A percentile compares a stretch with the other conserved stretches of the same genome.
phyloP scores from a whole-genome alignment of 2,113 vertebrate species.

The Notarius lentiginosus region DNA sequence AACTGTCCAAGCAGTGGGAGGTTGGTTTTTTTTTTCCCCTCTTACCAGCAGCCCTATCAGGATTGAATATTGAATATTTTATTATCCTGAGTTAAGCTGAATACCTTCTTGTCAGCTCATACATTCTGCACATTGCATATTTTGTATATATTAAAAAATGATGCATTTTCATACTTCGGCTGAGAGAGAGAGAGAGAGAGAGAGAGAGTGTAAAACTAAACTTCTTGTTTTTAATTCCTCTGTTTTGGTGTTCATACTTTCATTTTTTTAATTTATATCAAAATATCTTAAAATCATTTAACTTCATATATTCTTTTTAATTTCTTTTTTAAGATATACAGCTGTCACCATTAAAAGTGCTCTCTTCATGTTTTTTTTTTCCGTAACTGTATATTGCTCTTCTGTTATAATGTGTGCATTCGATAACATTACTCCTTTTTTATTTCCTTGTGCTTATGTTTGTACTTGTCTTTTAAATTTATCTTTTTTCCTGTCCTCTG shows the following conservation, averaged over 20 bases:
- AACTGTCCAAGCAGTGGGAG: background rate
- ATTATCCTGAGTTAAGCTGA: background rate
- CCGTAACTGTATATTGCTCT: background rate
- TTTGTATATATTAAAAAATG: constrained; percentile 30
- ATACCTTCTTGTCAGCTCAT: constrained; percentile 4
- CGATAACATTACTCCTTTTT: background rate
- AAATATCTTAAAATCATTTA: background rate
- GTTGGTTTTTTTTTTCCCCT: background rate
- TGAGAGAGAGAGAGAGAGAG: background rate
- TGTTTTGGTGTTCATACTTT: background rate
- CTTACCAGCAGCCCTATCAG: background rate
- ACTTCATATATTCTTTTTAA: background rate
- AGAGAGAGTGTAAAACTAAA: background rate
- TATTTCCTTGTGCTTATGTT: background rate
- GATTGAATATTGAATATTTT: constrained; percentile 18
- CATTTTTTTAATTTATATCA: background rate
- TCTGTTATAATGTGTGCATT: background rate
- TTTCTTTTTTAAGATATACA: background rate
- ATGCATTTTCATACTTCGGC: constrained; percentile 18
- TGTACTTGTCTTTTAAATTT: background rate
- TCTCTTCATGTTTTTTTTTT: too few relatives aligned
- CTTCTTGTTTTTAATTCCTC: background rate
- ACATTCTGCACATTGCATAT: constrained; percentile 35
- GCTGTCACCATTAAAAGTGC: too few relatives aligned
- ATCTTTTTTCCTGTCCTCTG: background rate